Evolutionary conservation across 2,888 invertebrate genomes (phyloP).

Genomic region (Agonopterix alstromeriana): DNA sequence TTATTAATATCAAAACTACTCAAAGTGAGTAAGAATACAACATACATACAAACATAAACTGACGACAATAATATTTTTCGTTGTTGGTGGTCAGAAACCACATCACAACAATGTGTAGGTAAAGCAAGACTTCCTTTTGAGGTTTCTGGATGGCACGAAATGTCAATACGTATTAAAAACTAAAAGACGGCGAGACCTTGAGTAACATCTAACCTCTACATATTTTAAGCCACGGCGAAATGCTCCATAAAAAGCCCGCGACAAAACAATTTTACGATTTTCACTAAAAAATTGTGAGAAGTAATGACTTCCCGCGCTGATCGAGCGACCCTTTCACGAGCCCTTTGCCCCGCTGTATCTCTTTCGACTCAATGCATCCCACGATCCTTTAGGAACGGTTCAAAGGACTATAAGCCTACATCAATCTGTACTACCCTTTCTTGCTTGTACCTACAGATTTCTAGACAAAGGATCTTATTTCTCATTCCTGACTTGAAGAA

Average conservation of each 20-base stretch:
- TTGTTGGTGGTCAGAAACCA: too few relatives aligned
- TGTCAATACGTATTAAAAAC: too few relatives aligned
- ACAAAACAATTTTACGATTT: neutral
- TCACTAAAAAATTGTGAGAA: neutral
- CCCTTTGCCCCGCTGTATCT: constrained; percentile 25
- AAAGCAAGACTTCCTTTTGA: too few relatives aligned
- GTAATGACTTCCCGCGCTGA: constrained; percentile 6
- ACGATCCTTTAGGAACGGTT: constrained; percentile 12
- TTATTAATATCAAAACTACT: neutral
- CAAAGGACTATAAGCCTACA: neutral
- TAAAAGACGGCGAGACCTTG: too few relatives aligned
- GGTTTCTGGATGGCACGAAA: too few relatives aligned
- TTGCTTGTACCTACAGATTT: neutral
- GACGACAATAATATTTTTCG: neutral
- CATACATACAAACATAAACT: neutral
- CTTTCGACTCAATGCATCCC: constrained; percentile 29
- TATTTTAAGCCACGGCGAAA: neutral
- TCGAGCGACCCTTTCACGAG: constrained; percentile 17
- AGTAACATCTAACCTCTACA: neutral
- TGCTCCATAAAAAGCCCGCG: neutral
- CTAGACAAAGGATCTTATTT: too few relatives aligned
- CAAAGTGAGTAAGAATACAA: neutral
- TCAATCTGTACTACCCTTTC: neutral
- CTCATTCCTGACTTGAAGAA: too few relatives aligned
- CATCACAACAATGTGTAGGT: too few relatives aligned